Evolutionary conservation across 1,140 invertebrate species (phyloP).

Genomic region (Chironomus striatipennis): DNA sequence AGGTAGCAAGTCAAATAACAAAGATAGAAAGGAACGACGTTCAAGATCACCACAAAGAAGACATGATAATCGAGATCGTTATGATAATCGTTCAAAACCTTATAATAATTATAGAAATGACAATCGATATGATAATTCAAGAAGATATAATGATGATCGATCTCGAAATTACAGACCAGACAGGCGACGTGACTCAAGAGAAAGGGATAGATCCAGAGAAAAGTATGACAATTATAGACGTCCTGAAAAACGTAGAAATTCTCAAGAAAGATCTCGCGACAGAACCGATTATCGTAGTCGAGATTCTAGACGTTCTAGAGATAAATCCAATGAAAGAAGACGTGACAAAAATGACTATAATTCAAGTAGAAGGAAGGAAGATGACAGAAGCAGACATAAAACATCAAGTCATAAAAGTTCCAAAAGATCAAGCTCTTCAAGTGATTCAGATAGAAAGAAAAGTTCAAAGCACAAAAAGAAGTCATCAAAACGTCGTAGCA

Average conservation of each 20-base stretch:
- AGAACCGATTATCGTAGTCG: neutral
- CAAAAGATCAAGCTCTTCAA: neutral
- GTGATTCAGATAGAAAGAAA: neutral
- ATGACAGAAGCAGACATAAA: neutral
- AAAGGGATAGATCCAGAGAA: neutral
- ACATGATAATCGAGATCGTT: neutral
- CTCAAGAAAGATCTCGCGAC: neutral
- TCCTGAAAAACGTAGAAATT: neutral
- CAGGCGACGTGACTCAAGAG: neutral
- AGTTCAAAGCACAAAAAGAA: neutral
- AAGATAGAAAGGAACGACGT: neutral
- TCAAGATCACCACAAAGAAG: neutral
- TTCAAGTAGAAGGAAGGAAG: neutral
- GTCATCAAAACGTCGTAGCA: neutral
- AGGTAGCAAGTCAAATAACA: neutral
- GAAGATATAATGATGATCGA: neutral
- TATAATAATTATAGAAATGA: neutral
- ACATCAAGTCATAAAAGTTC: neutral
- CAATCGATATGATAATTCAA: neutral
- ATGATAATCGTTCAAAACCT: neutral
- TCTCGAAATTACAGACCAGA: neutral
- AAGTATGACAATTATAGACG: neutral
- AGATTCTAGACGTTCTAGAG: neutral
- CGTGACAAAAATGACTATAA: neutral
- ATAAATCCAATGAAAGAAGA: neutral